Conservation (phyloP, 2,797 vertebrate genomes). For the Heterohyrax brucei region DNA sequence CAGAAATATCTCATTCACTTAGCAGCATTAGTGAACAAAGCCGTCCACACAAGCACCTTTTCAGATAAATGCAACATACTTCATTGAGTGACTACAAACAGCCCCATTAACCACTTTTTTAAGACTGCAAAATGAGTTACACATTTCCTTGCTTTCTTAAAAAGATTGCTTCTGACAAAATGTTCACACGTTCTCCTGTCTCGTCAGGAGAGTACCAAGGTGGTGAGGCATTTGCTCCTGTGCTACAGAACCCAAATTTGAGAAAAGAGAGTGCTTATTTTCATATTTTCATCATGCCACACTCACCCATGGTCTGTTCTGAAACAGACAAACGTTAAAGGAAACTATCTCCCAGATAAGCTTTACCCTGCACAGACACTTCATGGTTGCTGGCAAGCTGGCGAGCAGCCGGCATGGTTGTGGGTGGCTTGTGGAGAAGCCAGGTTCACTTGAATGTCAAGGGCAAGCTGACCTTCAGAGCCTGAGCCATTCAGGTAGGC, state of each 20-base stretch:
- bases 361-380: neutral
- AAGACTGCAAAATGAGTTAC: slow-evolving; percentile 39
- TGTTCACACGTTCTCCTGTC: slow-evolving; percentile 25
- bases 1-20: neutral
- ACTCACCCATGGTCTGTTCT: neutral
- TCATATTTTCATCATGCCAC: neutral
- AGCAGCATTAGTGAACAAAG: slow-evolving; percentile 43
- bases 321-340: slow-evolving; percentile 10
- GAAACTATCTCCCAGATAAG: neutral
- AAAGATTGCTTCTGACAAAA: slow-evolving; percentile 32
- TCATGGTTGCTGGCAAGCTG: neutral
- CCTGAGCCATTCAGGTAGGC: neutral
- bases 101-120: slow-evolving; percentile 1
- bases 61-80: neutral
- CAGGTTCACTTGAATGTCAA: neutral
- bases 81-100: neutral
- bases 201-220: neutral
- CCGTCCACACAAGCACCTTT: neutral
- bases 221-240: neutral
- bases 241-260: neutral
- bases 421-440: neutral
- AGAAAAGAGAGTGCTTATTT: neutral
- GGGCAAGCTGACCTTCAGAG: neutral
- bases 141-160: slow-evolving; percentile 55
- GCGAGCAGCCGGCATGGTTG: neutral